phyloP scores from a whole-genome alignment of 1,140 invertebrate genomes.

The Rhopalosiphum maidis region DNA sequence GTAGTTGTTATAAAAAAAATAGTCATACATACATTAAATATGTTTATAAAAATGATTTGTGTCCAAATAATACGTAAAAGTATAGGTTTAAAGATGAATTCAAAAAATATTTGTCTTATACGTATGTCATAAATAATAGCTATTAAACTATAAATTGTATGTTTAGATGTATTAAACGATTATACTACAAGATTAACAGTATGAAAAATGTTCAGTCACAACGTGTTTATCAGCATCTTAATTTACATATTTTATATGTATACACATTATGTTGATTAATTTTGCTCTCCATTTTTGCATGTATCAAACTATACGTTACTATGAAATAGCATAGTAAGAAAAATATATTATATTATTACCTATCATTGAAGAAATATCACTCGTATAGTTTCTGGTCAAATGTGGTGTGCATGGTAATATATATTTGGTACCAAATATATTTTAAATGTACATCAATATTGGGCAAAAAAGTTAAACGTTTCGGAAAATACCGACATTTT shows the following conservation, averaged over 20 bases:
- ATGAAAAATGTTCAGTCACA: not conserved
- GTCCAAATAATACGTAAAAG: not conserved
- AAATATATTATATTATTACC: not conserved
- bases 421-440: not conserved
- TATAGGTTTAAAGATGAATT: not conserved
- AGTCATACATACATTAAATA: not conserved
- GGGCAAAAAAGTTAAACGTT: conserved; percentile 7
- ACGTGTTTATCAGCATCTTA: not conserved
- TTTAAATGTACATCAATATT: not conserved
- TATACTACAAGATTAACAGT: not conserved
- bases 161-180: not conserved
- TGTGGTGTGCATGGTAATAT: not conserved
- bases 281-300: not conserved
- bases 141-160: not conserved
- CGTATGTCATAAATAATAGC: not conserved
- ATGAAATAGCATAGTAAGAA: not conserved
- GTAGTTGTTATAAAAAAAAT: not conserved
- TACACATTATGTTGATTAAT: not conserved
- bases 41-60: not conserved
- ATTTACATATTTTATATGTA: not conserved
- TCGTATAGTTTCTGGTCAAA: not conserved
- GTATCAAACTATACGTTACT: not conserved
- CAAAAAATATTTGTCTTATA: not conserved
- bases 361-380: not conserved
- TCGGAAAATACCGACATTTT: conserved; percentile 5